Percentiles rank a stretch among this genome's conserved stretches.
Evolutionary conservation across 2,113 vertebrate genomes (phyloP).

Genomic region (Bagarius yarrelli): DNA sequence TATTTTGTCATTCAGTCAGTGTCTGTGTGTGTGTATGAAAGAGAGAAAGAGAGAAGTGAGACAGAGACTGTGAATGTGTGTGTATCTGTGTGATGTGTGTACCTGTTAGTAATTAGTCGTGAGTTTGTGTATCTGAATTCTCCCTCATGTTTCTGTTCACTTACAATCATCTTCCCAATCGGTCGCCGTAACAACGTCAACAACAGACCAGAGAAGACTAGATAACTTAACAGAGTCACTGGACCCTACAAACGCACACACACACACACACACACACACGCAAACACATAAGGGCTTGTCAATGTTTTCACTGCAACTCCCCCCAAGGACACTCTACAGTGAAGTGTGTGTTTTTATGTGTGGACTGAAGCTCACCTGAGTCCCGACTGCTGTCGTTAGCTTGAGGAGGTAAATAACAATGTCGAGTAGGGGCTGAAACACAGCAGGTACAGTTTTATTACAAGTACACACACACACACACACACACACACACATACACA

Average conservation of each 20-base stretch:
- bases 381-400: slow-evolving; percentile 89
- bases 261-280: slow-evolving; percentile 15
- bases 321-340: not conserved
- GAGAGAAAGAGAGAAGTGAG: too few relatives aligned
- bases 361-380: slow-evolving; percentile 74
- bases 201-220: slow-evolving; percentile 89
- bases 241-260: slow-evolving; percentile 76
- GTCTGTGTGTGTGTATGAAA: not conserved
- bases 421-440: slow-evolving; percentile 88
- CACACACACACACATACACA: not conserved
- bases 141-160: slow-evolving; percentile 93
- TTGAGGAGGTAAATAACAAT: slow-evolving; percentile 95
- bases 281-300: not conserved
- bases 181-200: slow-evolving; percentile 89
- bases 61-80: not conserved
- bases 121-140: slow-evolving; percentile 96
- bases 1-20: not conserved
- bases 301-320: not conserved
- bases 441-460: not conserved
- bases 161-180: slow-evolving; percentile 92
- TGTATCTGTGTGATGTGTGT: not conserved
- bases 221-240: slow-evolving; percentile 87
- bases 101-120: slow-evolving; percentile 97
- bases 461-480: not conserved
- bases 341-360: not conserved